Percentiles rank a stretch among this genome's conserved stretches.
phyloP scores from a whole-genome alignment of 2,113 vertebrate genomes.

The Pholis gunnellus region DNA sequence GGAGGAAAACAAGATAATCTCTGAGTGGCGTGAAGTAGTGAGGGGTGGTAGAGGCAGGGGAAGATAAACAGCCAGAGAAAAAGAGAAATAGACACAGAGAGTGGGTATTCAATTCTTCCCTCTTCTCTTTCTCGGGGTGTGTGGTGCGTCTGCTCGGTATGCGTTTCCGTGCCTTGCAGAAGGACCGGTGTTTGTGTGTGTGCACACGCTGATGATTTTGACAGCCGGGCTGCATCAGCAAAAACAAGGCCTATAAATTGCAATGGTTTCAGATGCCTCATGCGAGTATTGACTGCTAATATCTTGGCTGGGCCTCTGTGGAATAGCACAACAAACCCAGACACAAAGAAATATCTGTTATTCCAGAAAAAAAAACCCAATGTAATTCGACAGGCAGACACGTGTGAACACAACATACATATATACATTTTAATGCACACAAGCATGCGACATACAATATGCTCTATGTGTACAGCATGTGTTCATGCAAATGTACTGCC shows the following conservation, averaged over 20 bases:
- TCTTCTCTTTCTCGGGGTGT: slow-evolving; percentile 36
- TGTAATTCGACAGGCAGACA: slow-evolving; percentile 27
- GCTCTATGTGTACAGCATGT: neutral
- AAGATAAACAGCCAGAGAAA: slow-evolving; percentile 59
- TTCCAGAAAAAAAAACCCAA: neutral
- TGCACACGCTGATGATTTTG: slow-evolving; percentile 78
- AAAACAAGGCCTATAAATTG: slow-evolving; percentile 78
- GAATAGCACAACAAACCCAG: slow-evolving; percentile 49
- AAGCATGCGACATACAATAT: neutral
- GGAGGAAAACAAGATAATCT: slow-evolving; percentile 72
- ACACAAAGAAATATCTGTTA: slow-evolving; percentile 42
- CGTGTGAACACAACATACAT: slow-evolving; percentile 3
- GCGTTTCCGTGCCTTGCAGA: slow-evolving; percentile 59
- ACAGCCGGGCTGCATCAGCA: slow-evolving; percentile 82
- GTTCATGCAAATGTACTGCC: slow-evolving; percentile 8
- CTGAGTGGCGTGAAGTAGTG: slow-evolving; percentile 54
- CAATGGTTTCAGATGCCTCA: slow-evolving; percentile 69
- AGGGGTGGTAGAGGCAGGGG: slow-evolving; percentile 38
- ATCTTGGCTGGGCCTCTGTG: slow-evolving; percentile 45
- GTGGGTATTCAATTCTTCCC: slow-evolving; percentile 46
- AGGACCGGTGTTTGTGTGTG: slow-evolving; percentile 72
- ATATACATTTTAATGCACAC: slow-evolving; percentile 13
- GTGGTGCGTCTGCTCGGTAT: slow-evolving; percentile 66
- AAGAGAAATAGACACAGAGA: slow-evolving; percentile 27
- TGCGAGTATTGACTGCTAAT: slow-evolving; percentile 79